phyloP scores from a whole-genome alignment of 2,113 vertebrate species.

The Struthio camelus region DNA sequence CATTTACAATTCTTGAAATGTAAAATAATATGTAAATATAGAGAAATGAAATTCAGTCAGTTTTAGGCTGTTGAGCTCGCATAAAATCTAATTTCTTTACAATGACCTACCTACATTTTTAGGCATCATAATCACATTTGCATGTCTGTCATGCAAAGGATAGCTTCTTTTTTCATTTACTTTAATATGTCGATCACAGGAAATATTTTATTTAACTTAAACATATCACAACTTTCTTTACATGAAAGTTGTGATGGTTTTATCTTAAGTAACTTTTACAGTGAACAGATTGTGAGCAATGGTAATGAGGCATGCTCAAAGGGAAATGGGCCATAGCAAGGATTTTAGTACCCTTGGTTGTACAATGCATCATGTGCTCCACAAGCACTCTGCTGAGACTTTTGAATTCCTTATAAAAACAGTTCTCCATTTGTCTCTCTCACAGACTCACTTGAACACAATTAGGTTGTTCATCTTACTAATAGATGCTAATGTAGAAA shows the following conservation, averaged over 20 bases:
- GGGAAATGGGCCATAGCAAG: constrained; percentile 76
- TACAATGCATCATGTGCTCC: constrained; percentile 71
- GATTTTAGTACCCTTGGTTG: constrained; percentile 73
- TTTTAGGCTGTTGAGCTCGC: neutral
- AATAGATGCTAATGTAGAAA: constrained; percentile 68
- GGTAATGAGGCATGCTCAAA: constrained; percentile 80
- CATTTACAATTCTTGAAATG: neutral
- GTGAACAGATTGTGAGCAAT: constrained; percentile 77
- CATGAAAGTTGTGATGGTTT: constrained; percentile 57
- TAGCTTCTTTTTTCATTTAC: neutral
- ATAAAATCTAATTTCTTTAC: neutral
- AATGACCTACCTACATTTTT: neutral
- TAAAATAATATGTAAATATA: neutral
- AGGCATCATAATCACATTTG: neutral
- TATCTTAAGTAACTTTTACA: constrained; percentile 76
- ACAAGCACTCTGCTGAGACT: constrained; percentile 75
- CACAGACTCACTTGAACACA: constrained; percentile 51
- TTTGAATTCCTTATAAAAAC: constrained; percentile 64
- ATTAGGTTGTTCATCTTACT: constrained; percentile 74
- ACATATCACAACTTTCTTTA: neutral
- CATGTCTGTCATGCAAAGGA: neutral
- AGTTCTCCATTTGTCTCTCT: constrained; percentile 73
- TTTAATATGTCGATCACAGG: rapidly evolving
- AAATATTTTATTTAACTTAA: constrained; percentile 8
- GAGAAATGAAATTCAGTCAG: neutral